Evolutionary conservation across 2,113 vertebrate species (phyloP).

Genomic region (Rostratula benghalensis): DNA sequence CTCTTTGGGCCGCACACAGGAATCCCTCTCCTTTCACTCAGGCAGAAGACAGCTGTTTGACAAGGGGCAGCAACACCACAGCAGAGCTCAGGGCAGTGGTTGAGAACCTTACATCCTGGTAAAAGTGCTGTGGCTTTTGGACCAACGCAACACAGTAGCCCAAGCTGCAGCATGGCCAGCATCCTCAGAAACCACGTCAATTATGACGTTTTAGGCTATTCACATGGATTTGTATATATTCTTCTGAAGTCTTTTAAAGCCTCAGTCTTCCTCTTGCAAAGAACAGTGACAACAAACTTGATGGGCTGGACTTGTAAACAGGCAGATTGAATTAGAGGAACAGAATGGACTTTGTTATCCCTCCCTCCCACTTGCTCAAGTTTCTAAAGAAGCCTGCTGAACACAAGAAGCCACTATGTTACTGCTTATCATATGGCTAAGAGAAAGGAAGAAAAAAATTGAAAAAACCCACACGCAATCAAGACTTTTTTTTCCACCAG

Average conservation of each 20-base stretch:
- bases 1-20: background rate
- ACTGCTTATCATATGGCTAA: background rate
- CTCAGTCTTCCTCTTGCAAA: background rate
- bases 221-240: background rate
- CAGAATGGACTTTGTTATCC: conserved; percentile 51
- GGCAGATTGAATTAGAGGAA: conserved; percentile 23
- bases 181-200: background rate
- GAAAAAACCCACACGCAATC: background rate
- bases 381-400: conserved; percentile 23
- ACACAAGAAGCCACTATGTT: background rate
- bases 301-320: background rate
- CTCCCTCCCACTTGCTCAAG: conserved; percentile 19
- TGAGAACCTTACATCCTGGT: background rate
- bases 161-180: background rate
- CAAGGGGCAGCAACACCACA: background rate
- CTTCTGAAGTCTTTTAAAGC: background rate
- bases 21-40: background rate
- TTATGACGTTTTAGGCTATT: background rate
- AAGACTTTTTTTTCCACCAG: background rate
- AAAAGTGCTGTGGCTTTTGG: background rate
- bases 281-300: background rate
- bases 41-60: background rate
- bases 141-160: background rate
- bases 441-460: background rate
- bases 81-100: background rate